phyloP scores from a whole-genome alignment of 2,888 invertebrate genomes.

The Gandaritis pyraliata region DNA sequence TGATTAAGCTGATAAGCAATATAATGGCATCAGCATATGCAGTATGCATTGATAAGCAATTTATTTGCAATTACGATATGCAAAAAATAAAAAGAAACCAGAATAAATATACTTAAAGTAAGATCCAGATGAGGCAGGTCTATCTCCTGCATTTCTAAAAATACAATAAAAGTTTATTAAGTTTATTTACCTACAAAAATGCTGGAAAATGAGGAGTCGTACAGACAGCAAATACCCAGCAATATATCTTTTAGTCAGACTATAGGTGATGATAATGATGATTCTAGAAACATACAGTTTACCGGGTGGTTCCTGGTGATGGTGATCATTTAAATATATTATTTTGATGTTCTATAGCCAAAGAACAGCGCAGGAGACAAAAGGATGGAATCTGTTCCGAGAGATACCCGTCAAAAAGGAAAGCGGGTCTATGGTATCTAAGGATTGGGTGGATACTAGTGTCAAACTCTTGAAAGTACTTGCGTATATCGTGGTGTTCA shows the following conservation, averaged over 20 bases:
- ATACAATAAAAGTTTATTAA: too few species aligned
- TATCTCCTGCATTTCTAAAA: too few species aligned
- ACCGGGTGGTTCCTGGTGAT: too few species aligned
- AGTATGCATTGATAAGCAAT: constrained; percentile 23
- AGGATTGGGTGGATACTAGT: constrained; percentile 85
- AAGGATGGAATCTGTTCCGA: constrained; percentile 92
- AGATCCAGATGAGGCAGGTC: too few species aligned
- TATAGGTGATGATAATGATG: too few species aligned
- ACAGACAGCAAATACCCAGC: too few species aligned
- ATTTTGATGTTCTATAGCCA: constrained; percentile 59
- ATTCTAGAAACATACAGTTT: too few species aligned
- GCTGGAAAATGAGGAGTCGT: too few species aligned
- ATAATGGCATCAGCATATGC: constrained; percentile 9
- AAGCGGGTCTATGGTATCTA: constrained; percentile 87
- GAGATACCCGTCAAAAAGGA: constrained; percentile 88
- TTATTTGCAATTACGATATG: constrained; percentile 7
- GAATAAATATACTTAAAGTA: too few species aligned
- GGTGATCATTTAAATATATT: too few species aligned
- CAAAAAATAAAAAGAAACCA: neutral
- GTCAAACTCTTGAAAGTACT: constrained; percentile 87
- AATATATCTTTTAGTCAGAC: too few species aligned
- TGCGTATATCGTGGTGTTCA: constrained; percentile 88
- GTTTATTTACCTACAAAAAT: too few species aligned
- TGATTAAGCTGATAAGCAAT: constrained; percentile 28
- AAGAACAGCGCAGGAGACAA: constrained; percentile 81